Conservation (phyloP, 2,888 invertebrate species). For the Abrostola triplasia region DNA sequence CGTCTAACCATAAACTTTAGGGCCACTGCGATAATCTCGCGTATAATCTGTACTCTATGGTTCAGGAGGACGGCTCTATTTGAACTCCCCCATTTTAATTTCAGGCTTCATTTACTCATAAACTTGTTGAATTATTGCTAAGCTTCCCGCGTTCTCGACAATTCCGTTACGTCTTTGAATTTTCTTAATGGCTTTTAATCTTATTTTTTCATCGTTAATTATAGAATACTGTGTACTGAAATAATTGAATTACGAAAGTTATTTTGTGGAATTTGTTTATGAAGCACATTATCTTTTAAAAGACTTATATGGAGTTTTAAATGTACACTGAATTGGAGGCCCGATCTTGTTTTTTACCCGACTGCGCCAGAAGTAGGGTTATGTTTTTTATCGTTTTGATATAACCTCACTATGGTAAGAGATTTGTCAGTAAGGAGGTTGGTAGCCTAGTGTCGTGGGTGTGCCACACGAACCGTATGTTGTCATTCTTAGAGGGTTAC, state of each 20-base stretch:
- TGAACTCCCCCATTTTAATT: conserved; percentile 52
- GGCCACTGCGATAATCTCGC: background rate
- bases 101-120: conserved; percentile 53
- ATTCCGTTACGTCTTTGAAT: conserved; percentile 36
- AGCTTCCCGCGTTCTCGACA: conserved; percentile 27
- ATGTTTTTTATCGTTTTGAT: too few species aligned
- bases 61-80: conserved; percentile 19
- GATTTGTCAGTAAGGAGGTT: too few species aligned
- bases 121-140: conserved; percentile 53
- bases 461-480: too few species aligned
- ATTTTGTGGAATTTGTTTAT: background rate
- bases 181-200: conserved; percentile 29
- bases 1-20: conserved; percentile 4
- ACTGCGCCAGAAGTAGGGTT: too few species aligned
- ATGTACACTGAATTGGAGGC: too few species aligned
- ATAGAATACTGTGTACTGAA: background rate
- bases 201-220: conserved; percentile 33
- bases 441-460: too few species aligned
- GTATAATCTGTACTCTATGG: conserved; percentile 2
- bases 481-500: too few species aligned
- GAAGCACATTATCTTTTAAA: too few species aligned
- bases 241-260: conserved; percentile 2
- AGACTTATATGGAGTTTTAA: too few species aligned
- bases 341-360: too few species aligned
- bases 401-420: too few species aligned